Conservation (phyloP, 2,113 vertebrate species). For the Pelmatolapia mariae region DNA sequence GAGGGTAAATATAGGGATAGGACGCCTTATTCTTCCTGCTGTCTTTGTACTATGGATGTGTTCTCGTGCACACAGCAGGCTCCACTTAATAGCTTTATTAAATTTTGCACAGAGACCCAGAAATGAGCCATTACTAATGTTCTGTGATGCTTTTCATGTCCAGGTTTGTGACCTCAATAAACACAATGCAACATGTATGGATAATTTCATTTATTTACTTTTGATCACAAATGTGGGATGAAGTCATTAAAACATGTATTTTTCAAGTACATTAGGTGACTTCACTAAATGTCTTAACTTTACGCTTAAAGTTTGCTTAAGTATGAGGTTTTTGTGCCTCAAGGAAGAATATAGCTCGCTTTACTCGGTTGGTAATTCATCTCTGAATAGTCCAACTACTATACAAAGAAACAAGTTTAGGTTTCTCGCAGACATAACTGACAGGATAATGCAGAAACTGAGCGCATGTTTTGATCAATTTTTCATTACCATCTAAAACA, state of each 20-base stretch:
- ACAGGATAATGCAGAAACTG: not conserved
- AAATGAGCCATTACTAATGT: not conserved
- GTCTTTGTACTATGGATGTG: not conserved
- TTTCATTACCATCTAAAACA: not conserved
- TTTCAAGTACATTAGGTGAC: not conserved
- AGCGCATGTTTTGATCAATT: not conserved
- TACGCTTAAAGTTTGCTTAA: not conserved
- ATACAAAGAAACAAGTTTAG: not conserved
- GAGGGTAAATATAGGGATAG: not conserved
- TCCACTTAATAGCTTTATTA: not conserved
- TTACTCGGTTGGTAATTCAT: not conserved
- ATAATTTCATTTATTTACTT: not conserved
- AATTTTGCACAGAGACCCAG: not conserved
- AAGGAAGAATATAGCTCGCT: not conserved
- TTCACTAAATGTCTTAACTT: not conserved
- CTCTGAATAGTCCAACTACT: not conserved
- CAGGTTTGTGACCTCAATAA: not conserved
- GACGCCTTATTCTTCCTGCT: not conserved
- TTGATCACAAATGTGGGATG: not conserved
- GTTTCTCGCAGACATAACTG: not conserved
- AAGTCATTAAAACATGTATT: not conserved
- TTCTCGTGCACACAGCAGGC: not conserved
- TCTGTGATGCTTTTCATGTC: not conserved
- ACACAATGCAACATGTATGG: not conserved
- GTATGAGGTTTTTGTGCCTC: not conserved